These are phyloP conservation scores for Oryctolagus cuniculus DNA, from an alignment of 2,113 vertebrate species.

Conservation along the genomic window mOryCun1.1 NC_091440.1:45197501-45198000, in stretches of 20 bases:
- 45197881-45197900: conserved; percentile 38
- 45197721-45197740: background rate
- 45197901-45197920: conserved; percentile 76
- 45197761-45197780: background rate
- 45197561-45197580: background rate
- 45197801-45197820: background rate
- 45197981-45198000: conserved; percentile 70
- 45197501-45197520: background rate
- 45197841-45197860: conserved; percentile 67
- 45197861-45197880: conserved; percentile 36
- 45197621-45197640: background rate
- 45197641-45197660: background rate
- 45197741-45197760: background rate
- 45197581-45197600: background rate
- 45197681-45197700: conserved; percentile 20
- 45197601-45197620: background rate
- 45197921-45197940: conserved; percentile 63
- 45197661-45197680: background rate
- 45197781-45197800: background rate
- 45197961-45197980: conserved; percentile 72
- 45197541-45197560: background rate
- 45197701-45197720: background rate
- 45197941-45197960: conserved; percentile 64
- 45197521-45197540: background rate
- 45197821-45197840: conserved; percentile 4